Conservation (phyloP, 1,140 invertebrate species). For the Platyscapa corneri region DNA sequence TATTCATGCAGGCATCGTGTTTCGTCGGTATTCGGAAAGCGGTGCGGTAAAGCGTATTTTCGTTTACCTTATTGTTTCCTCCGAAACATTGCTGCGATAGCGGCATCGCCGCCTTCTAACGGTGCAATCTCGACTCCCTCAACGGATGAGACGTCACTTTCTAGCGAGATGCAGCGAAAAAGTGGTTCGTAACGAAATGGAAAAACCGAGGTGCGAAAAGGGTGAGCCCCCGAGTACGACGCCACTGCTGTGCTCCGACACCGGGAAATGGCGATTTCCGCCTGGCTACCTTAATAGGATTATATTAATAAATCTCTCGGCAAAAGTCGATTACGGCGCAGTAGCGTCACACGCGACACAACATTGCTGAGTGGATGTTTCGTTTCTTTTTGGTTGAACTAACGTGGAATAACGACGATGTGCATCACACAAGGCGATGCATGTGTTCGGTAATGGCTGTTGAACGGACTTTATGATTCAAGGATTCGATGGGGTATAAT, state of each 20-base stretch:
- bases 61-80: no score
- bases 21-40: no score
- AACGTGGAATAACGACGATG: not conserved
- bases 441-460: not conserved
- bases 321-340: not conserved
- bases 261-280: not conserved
- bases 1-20: no score
- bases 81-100: not conserved
- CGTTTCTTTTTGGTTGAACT: not conserved
- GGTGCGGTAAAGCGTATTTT: no score
- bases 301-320: conserved; percentile 32
- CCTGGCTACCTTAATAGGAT: conserved; percentile 21
- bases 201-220: not conserved
- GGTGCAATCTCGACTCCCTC: not conserved
- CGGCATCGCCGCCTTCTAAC: not conserved
- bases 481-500: not conserved
- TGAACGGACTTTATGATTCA: not conserved
- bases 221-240: not conserved
- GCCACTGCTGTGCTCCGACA: not conserved
- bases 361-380: not conserved
- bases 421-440: not conserved
- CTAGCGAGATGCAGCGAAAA: not conserved
- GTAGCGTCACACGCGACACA: not conserved
- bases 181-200: not conserved
- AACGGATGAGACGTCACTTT: not conserved